Conservation (phyloP, 1,140 invertebrate species). For the Lanistes nyassanus region DNA sequence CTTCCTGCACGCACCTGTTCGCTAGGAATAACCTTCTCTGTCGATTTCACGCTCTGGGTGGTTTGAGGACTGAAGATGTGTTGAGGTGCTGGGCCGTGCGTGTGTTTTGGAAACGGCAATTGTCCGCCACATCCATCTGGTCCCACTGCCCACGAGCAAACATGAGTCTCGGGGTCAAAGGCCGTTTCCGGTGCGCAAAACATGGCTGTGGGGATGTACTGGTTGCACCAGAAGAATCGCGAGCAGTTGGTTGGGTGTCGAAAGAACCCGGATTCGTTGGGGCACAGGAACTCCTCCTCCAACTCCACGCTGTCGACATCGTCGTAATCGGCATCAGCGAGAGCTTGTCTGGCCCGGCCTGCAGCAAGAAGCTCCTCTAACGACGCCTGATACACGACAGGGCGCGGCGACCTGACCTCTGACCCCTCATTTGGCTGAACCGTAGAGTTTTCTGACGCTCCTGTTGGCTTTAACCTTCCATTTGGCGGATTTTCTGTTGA, state of each 20-base stretch:
- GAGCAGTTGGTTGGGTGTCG: constrained; percentile 33
- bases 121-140: constrained; percentile 16
- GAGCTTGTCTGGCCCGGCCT: too few species aligned
- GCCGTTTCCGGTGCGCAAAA: constrained; percentile 22
- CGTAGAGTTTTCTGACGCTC: too few species aligned
- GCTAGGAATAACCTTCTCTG: not conserved
- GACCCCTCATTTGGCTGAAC: too few species aligned
- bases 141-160: constrained; percentile 27
- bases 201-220: constrained; percentile 17
- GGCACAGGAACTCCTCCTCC: constrained; percentile 16
- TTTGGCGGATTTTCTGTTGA: too few species aligned
- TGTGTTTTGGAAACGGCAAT: not conserved
- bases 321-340: too few species aligned
- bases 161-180: constrained; percentile 31
- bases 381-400: too few species aligned
- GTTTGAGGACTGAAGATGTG: not conserved
- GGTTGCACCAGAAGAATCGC: constrained; percentile 31
- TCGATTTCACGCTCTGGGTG: not conserved
- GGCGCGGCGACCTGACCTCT: too few species aligned
- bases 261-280: constrained; percentile 23
- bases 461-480: too few species aligned
- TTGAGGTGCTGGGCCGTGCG: not conserved
- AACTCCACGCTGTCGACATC: too few species aligned
- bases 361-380: too few species aligned
- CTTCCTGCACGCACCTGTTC: not conserved